A percentile compares a stretch with the other conserved stretches of the same genome.
phyloP scores from a whole-genome alignment of 2,113 vertebrate species.

The Uropsilus gracilis region DNA sequence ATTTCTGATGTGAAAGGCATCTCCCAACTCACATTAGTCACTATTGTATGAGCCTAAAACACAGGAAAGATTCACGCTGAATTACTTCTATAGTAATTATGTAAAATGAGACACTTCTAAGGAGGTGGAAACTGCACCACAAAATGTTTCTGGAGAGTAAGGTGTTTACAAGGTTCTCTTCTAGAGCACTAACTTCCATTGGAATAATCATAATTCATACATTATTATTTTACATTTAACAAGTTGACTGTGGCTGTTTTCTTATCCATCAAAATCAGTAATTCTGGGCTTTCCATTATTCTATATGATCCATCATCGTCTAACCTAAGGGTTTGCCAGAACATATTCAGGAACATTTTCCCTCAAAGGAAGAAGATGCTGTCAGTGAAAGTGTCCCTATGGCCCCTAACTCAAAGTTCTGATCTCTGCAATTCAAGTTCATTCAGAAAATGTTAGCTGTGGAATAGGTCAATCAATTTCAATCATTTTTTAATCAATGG shows the following conservation, averaged over 20 bases:
- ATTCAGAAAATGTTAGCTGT: not conserved
- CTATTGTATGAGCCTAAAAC: no score
- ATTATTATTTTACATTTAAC: no score
- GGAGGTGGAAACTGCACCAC: not conserved
- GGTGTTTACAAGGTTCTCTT: not conserved
- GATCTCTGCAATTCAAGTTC: not conserved
- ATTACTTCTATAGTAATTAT: no score
- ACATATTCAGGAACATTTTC: not conserved
- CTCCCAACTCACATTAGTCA: no score
- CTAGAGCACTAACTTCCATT: not conserved
- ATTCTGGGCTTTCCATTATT: not conserved
- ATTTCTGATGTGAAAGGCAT: no score
- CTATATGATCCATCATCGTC: not conserved
- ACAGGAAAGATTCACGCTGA: no score
- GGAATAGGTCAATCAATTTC: not conserved
- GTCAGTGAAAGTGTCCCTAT: not conserved
- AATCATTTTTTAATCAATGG: not conserved
- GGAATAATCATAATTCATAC: not conserved
- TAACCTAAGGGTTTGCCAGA: not conserved
- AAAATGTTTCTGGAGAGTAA: not conserved
- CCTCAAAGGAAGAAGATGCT: not conserved
- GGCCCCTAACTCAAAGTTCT: no score
- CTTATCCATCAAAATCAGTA: no score
- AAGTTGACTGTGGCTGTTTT: no score
- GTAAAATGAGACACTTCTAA: no score